A percentile compares a stretch with the other conserved stretches of the same genome.
Conservation (phyloP, 2,113 vertebrate genomes). For the Macaca mulatta region DNA sequence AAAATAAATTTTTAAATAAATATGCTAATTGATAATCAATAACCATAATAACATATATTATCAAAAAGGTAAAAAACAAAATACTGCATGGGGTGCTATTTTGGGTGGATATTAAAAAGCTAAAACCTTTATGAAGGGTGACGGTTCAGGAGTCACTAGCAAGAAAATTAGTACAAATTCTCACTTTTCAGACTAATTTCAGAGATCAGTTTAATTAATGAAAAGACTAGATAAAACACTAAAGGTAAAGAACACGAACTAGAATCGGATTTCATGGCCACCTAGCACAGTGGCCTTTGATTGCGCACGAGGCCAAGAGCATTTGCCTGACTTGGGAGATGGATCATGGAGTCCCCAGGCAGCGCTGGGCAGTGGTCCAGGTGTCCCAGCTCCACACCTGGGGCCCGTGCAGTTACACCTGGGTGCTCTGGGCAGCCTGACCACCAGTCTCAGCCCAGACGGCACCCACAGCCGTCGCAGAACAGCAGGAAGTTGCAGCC, state of each 20-base stretch:
- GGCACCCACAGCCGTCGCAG: background rate
- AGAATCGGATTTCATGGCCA: background rate
- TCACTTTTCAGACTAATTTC: background rate
- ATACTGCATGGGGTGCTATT: background rate
- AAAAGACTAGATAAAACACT: background rate
- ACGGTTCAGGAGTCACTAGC: background rate
- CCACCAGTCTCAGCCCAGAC: background rate
- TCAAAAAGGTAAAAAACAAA: background rate
- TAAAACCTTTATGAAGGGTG: background rate
- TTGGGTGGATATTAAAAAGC: background rate
- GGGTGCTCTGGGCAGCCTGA: too few species aligned
- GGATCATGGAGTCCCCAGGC: background rate
- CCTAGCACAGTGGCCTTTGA: background rate
- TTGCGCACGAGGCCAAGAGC: background rate
- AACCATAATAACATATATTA: background rate
- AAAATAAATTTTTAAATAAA: background rate
- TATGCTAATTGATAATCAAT: background rate
- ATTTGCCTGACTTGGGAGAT: background rate
- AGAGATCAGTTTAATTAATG: background rate
- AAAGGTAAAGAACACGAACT: too few species aligned
- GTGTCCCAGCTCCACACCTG: background rate
- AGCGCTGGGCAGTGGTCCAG: too few species aligned
- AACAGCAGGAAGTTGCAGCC: background rate
- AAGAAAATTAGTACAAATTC: too few species aligned
- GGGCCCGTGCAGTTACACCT: fast-evolving